Conservation (phyloP, 2,888 invertebrate species). For the Epistrophella euchroma region DNA sequence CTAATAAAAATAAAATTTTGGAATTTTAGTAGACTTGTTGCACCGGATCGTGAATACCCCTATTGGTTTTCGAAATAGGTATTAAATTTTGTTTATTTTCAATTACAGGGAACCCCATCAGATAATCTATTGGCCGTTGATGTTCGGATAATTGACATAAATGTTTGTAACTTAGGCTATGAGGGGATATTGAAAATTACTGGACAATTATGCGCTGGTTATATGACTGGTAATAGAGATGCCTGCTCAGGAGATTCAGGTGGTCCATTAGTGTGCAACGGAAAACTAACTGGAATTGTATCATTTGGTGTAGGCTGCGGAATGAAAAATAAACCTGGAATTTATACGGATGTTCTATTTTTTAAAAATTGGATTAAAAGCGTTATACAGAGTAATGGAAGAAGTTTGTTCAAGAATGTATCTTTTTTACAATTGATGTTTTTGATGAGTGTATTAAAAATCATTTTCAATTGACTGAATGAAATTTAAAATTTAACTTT, state of each 20-base stretch:
- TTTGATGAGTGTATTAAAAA: background rate
- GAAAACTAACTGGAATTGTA: conserved; percentile 89
- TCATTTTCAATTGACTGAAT: background rate
- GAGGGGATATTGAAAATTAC: conserved; percentile 84
- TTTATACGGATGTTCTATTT: conserved; percentile 87
- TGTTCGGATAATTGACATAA: conserved; percentile 56
- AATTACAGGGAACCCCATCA: conserved; percentile 28
- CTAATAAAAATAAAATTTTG: too few relatives aligned
- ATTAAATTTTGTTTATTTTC: background rate
- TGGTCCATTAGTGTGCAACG: conserved; percentile 88
- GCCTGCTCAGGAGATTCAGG: conserved; percentile 93
- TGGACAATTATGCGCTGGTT: conserved; percentile 89
- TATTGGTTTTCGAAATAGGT: background rate
- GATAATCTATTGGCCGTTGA: conserved; percentile 66
- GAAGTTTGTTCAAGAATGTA: background rate
- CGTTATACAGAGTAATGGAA: background rate
- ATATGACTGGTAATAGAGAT: conserved; percentile 88
- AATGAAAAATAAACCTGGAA: conserved; percentile 88
- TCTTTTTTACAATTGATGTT: background rate
- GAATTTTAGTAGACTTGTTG: too few relatives aligned
- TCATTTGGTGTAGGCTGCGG: conserved; percentile 93
- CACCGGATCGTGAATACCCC: too few relatives aligned
- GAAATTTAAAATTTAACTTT: background rate
- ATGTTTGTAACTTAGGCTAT: conserved; percentile 55
- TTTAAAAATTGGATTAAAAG: conserved; percentile 64